Evolutionary conservation across 2,113 vertebrate species (phyloP), one percentile per base, ranked within the genome.

Genomic region (Antigone vipio): DNA sequence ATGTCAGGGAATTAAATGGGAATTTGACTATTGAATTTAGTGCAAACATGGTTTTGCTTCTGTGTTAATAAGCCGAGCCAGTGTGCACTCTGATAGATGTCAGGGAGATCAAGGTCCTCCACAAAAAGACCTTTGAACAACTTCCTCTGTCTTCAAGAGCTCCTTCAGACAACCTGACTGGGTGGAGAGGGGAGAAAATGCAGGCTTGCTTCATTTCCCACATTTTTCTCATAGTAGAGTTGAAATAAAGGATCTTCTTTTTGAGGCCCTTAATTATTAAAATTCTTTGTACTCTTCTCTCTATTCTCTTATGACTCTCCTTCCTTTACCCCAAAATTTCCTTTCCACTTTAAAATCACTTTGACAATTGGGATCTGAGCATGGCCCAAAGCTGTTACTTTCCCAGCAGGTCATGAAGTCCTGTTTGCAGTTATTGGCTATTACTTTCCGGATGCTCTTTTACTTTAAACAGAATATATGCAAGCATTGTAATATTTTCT

Each of bases 151-250:
- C 68, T 94, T 92, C 47, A 91, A 91, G 91, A 75, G 72, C 78
- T 95, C 95, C 89, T 97, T 93, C 92, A 95, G 95, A 96, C 86
- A 94, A 85, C 63, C 81, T 92, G 91, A 50, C 95, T 94, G 62
- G 9, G 18, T 93, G 17, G 76, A 95, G 85, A 93, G 88, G 77
- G 58, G 11, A 81, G 45, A 92, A 95, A 93, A 89, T 68, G 49
- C 71, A 93, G 35, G 40, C 73, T 92, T 64, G 38, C 47, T 72
- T 72, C 5, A 90, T 92, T 94, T 96, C 35, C 72, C 91, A 91
- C 69, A 92, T 95, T 93, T 87, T 94, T 91, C 53, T 86, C 35
- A 69, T 74, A 45, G 24, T 30, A 34, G 71, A 66, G 17, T 8
- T 84, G 35, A 77, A 93, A 85, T 60, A 78, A 88, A 82, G 13